Evolutionary conservation across 2,888 invertebrate genomes (phyloP).

Genomic region (Dromius quadrimaculatus): DNA sequence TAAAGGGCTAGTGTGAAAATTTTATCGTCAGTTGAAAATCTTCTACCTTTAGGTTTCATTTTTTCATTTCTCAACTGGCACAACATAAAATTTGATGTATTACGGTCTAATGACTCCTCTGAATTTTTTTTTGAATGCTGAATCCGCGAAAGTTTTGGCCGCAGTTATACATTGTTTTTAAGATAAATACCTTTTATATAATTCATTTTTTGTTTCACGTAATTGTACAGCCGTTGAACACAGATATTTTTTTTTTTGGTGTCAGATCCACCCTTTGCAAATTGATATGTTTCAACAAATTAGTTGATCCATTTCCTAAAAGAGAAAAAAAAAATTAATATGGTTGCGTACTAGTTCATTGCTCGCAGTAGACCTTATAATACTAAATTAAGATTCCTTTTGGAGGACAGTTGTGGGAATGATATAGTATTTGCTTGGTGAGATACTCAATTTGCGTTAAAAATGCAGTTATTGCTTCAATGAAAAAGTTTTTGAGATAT

Average conservation of each 20-base stretch:
- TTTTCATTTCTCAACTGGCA: conserved; percentile 7
- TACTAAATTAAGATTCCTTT: too few relatives aligned
- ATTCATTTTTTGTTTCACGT: background rate
- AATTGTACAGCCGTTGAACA: background rate
- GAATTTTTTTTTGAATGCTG: background rate
- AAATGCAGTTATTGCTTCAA: too few relatives aligned
- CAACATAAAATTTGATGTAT: conserved; percentile 7
- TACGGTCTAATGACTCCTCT: background rate
- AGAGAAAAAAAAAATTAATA: too few relatives aligned
- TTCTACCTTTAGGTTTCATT: background rate
- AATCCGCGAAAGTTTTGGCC: background rate
- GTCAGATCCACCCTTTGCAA: too few relatives aligned
- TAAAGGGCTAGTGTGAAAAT: conserved; percentile 3
- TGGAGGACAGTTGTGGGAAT: too few relatives aligned
- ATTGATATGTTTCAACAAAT: too few relatives aligned
- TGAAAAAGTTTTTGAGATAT: too few relatives aligned
- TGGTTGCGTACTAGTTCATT: too few relatives aligned
- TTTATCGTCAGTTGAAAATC: conserved; percentile 23
- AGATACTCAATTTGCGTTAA: too few relatives aligned
- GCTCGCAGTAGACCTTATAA: too few relatives aligned
- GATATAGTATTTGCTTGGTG: too few relatives aligned
- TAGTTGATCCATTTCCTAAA: too few relatives aligned
- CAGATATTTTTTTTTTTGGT: background rate
- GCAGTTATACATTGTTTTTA: conserved; percentile 6
- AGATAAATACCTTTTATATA: background rate